These are phyloP conservation scores for Triplophysa dalaica DNA, from an alignment of 2,113 vertebrate genomes.

Conservation along the genomic window DNA sequence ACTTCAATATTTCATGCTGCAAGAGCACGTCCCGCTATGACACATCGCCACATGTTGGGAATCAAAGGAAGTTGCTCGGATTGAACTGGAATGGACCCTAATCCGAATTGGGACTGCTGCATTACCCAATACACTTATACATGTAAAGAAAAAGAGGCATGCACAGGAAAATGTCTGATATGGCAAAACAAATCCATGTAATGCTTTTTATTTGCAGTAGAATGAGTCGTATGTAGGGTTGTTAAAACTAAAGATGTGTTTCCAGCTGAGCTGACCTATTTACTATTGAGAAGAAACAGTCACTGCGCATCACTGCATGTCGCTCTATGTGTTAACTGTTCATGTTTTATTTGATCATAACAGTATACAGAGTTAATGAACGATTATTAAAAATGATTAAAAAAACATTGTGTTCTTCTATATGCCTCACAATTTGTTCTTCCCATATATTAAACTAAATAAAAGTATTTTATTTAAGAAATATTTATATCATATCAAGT, in stretches of 20 bases:
- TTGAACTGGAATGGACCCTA: constrained; percentile 15
- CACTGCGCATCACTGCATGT: too few relatives aligned
- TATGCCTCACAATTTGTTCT: too few relatives aligned
- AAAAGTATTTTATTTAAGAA: too few relatives aligned
- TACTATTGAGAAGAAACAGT: constrained; percentile 44
- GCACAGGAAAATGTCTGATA: background rate
- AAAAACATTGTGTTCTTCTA: too few relatives aligned
- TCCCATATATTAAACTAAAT: too few relatives aligned
- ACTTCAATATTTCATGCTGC: constrained; percentile 42
- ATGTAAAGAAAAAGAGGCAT: background rate
- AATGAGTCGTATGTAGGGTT: constrained; percentile 53
- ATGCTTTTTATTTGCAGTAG: constrained; percentile 64
- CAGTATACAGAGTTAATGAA: background rate
- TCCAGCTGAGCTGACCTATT: constrained; percentile 36
- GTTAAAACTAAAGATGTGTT: constrained; percentile 39
- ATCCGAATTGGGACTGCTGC: background rate
- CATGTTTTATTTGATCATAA: too few relatives aligned
- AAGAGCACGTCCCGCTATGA: background rate
- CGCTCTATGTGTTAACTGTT: background rate
- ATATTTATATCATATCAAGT: too few relatives aligned
- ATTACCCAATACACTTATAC: background rate
- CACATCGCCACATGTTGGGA: constrained; percentile 21
- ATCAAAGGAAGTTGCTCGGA: constrained; percentile 33
- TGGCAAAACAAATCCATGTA: constrained; percentile 71
- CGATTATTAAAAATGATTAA: too few relatives aligned